Conservation (phyloP, 2,797 vertebrate genomes). For the Helostoma temminkii region DNA sequence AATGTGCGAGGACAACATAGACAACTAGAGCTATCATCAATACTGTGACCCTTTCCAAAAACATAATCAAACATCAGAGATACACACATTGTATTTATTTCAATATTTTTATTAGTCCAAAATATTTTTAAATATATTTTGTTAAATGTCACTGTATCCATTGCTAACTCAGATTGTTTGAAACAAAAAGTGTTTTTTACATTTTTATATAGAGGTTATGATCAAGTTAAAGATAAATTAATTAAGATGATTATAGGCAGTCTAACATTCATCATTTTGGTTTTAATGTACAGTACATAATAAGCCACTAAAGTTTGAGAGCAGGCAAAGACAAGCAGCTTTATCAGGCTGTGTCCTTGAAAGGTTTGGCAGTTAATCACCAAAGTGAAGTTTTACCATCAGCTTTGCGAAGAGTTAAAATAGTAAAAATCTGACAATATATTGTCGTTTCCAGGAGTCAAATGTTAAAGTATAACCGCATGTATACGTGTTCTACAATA, state of each 20-base stretch:
- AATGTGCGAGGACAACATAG: too few species aligned
- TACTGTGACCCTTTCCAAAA: too few species aligned
- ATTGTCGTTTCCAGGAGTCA: not conserved
- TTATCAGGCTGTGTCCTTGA: not conserved
- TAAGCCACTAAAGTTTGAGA: not conserved
- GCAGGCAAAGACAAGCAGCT: not conserved
- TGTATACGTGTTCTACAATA: constrained; percentile 2
- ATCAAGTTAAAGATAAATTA: too few species aligned
- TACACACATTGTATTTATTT: too few species aligned
- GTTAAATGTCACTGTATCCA: too few species aligned
- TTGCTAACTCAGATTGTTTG: too few species aligned
- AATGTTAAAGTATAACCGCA: not conserved
- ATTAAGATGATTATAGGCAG: too few species aligned
- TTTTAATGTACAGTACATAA: not conserved
- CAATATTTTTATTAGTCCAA: not conserved
- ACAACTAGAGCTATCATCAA: too few species aligned
- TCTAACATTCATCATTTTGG: not conserved
- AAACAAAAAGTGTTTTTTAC: too few species aligned
- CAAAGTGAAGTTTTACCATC: not conserved
- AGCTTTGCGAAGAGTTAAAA: not conserved
- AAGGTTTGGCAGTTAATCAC: not conserved
- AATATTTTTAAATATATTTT: too few species aligned
- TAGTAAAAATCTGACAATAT: too few species aligned
- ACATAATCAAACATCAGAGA: not conserved
- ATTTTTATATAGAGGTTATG: too few species aligned